phyloP scores from a whole-genome alignment of 2,113 vertebrate genomes.

The Mustela lutreola region DNA sequence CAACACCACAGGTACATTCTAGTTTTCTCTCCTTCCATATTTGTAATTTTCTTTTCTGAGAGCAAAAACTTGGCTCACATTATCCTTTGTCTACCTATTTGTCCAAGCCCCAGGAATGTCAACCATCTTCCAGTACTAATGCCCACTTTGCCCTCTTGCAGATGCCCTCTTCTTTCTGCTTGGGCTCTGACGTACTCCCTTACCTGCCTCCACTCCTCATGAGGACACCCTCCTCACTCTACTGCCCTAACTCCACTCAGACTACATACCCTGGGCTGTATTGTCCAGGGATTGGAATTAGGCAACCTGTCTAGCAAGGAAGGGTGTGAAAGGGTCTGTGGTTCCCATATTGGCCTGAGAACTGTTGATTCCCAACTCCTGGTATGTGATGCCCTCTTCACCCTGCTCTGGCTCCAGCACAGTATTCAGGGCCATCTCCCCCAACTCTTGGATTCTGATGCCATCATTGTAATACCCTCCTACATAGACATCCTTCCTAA shows the following conservation, averaged over 20 bases:
- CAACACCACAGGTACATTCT: neutral
- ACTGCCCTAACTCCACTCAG: neutral
- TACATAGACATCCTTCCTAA: neutral
- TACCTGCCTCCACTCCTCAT: neutral
- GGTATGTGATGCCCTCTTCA: neutral
- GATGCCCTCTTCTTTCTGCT: neutral
- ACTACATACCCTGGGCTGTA: neutral
- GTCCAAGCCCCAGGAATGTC: neutral
- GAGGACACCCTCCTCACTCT: neutral
- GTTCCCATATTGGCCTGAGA: constrained; percentile 68
- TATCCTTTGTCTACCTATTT: neutral
- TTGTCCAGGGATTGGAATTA: neutral
- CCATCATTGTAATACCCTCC: neutral
- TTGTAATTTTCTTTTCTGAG: neutral
- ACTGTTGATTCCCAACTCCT: constrained; percentile 62
- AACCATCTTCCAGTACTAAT: neutral
- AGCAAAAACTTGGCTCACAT: neutral
- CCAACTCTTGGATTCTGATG: neutral
- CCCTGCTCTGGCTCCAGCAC: neutral
- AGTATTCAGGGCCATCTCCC: rapidly evolving
- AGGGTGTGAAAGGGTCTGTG: constrained; percentile 37
- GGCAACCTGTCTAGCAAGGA: constrained; percentile 65
- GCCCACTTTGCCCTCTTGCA: neutral
- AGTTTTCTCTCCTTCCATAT: neutral
- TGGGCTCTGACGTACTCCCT: neutral